Base-by-base conservation (phyloP, 2,888 invertebrate species). In the Nymphalis c-album region DNA sequence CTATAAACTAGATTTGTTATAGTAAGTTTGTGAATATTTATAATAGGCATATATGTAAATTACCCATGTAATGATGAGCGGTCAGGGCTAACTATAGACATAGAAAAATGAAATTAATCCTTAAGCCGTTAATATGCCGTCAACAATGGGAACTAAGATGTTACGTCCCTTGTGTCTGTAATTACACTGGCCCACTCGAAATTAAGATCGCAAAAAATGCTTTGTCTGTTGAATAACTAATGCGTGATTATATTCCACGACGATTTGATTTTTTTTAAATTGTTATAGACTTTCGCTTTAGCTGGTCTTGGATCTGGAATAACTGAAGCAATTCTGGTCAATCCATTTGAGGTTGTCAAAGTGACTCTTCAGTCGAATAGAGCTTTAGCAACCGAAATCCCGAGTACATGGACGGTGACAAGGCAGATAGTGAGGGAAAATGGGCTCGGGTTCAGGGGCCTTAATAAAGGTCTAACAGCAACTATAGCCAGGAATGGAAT, bases 291-390 rank as follows among this genome's bases (percentile, higher is more conserved):
- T 20, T 97, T 96, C 85, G 95, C 97, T 4, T 85, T 97, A 77
- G 97, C 98, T 71, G 98, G 98, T 53, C 91, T 98, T 16, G 95
- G 95, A 67, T 97, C 98, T 58, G 98, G 98, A 60, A 88, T 97
- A 2, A 96, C 98, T n/a, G 98, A 98, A 90, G 98, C 96, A 7
- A 93, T 98, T 71, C 93, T 98, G 64, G 96, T 98, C 0, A 98
- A 98, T 90, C 98, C 98, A 0, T 98, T 98, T 84, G 98, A 98
- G 93, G 97, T 98, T 46, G 97, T 99, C 0, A 99, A 98, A 93
- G 98, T 98, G n/a, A 95, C 95, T 1, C 87, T 97, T 71, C 97
- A 97, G 83, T 95, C 97, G 0, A 95, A 97, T 80, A 94, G 94
- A 67, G 92, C 94, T 0, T 88, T 93, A 60, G 93, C 94, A 40